Conservation (phyloP, 2,113 vertebrate genomes). For the Saimiri boliviensis region DNA sequence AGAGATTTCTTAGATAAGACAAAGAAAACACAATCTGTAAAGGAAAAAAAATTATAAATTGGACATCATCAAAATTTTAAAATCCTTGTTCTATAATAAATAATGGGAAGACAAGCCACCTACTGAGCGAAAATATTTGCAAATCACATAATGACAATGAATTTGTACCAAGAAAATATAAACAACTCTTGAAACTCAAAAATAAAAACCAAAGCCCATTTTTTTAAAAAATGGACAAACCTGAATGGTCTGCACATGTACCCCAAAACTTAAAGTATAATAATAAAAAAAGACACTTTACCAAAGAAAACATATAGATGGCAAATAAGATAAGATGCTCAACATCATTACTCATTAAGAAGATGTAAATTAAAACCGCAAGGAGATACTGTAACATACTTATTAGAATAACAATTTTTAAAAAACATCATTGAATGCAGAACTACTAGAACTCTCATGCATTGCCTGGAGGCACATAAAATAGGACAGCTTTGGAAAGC, state of each 20-base stretch:
- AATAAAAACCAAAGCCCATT: neutral
- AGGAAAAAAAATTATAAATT: neutral
- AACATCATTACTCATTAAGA: neutral
- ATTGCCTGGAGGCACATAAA: fast-evolving
- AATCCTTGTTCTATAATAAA: neutral
- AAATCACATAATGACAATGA: neutral
- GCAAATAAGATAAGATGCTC: neutral
- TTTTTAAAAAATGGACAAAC: neutral
- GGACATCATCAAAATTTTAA: neutral
- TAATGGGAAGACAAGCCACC: neutral
- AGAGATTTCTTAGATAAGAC: neutral
- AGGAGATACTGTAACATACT: neutral
- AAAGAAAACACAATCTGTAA: neutral
- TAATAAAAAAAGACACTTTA: neutral
- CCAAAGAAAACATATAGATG: neutral
- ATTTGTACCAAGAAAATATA: neutral
- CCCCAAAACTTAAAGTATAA: too few relatives aligned
- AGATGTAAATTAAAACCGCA: neutral
- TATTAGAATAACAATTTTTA: neutral
- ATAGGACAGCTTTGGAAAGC: neutral
- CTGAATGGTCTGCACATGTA: too few relatives aligned
- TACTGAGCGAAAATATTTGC: neutral
- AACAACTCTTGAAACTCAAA: neutral
- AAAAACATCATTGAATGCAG: neutral
- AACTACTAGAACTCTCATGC: fast-evolving